phyloP scores from a whole-genome alignment of 2,888 invertebrate genomes.

The Epinotia demarniana region DNA sequence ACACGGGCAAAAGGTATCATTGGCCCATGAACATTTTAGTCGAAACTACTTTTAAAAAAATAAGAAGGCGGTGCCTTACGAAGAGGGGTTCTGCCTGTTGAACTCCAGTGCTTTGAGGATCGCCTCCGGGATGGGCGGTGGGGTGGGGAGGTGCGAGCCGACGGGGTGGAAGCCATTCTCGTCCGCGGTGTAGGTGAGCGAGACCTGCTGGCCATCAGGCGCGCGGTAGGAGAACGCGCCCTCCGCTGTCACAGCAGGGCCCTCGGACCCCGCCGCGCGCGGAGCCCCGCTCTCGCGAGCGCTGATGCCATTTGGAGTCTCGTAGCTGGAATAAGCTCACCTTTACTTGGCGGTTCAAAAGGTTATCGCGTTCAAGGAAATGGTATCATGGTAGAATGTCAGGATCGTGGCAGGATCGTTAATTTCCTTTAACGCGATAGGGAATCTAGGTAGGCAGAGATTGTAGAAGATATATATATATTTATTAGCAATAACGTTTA shows the following conservation, averaged over 20 bases:
- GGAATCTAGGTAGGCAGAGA: neutral
- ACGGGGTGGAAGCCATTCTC: constrained; percentile 89
- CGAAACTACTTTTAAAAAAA: neutral
- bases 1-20: no score
- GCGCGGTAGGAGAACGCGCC: constrained; percentile 88
- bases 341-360: constrained; percentile 17
- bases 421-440: constrained; percentile 4
- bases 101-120: constrained; percentile 81
- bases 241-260: constrained; percentile 84
- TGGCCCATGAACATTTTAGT: neutral
- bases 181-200: constrained; percentile 87
- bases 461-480: neutral
- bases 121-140: constrained; percentile 85
- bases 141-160: constrained; percentile 85
- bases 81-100: constrained; percentile 63
- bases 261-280: constrained; percentile 83
- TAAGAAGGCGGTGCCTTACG: constrained; percentile 23
- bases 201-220: constrained; percentile 87
- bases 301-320: constrained; percentile 87
- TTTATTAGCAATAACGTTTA: neutral
- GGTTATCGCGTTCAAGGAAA: constrained; percentile 30
- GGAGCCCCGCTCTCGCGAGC: constrained; percentile 85
- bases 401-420: constrained; percentile 6
- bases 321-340: constrained; percentile 73
- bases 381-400: constrained; percentile 33